Conservation (phyloP, 2,113 vertebrate genomes). For the Colistium nudipinnis region DNA sequence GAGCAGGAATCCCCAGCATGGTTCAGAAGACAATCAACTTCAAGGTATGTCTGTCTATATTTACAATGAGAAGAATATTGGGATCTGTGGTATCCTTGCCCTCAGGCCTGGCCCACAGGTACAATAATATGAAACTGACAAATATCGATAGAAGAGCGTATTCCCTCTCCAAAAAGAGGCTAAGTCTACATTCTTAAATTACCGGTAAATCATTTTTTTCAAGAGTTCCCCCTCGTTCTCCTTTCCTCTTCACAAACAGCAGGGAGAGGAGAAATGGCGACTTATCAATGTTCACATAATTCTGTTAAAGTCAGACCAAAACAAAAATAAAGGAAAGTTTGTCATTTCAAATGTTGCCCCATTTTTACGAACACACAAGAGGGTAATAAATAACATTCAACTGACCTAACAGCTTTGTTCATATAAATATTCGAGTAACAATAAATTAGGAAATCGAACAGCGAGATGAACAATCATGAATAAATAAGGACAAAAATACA, state of each 20-base stretch:
- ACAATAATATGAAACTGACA: slow-evolving; percentile 90
- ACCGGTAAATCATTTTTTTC: slow-evolving; percentile 80
- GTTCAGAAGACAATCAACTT: slow-evolving; percentile 80
- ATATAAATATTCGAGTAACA: slow-evolving; percentile 89
- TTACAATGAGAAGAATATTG: slow-evolving; percentile 85
- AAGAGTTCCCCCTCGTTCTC: slow-evolving; percentile 76
- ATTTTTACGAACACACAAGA: slow-evolving; percentile 82
- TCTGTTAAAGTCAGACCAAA: slow-evolving; percentile 81
- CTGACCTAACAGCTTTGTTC: slow-evolving; percentile 81
- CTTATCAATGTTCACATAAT: slow-evolving; percentile 82
- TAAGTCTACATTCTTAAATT: slow-evolving; percentile 93
- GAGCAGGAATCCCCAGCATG: slow-evolving; percentile 84
- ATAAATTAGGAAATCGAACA: slow-evolving; percentile 85
- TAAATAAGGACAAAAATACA: slow-evolving; percentile 86
- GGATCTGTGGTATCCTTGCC: slow-evolving; percentile 69
- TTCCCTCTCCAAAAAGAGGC: slow-evolving; percentile 86
- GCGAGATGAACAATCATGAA: slow-evolving; percentile 73
- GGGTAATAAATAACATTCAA: slow-evolving; percentile 88
- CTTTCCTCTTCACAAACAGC: slow-evolving; percentile 71
- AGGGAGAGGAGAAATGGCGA: slow-evolving; percentile 79
- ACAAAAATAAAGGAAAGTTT: slow-evolving; percentile 64
- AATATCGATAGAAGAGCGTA: slow-evolving; percentile 90
- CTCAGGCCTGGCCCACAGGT: slow-evolving; percentile 81
- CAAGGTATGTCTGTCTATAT: slow-evolving; percentile 83
- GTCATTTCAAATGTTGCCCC: slow-evolving; percentile 81